These are phyloP conservation scores for Archocentrus centrarchus DNA, from an alignment of 2,113 vertebrate species.

Conservation along the genomic window DNA sequence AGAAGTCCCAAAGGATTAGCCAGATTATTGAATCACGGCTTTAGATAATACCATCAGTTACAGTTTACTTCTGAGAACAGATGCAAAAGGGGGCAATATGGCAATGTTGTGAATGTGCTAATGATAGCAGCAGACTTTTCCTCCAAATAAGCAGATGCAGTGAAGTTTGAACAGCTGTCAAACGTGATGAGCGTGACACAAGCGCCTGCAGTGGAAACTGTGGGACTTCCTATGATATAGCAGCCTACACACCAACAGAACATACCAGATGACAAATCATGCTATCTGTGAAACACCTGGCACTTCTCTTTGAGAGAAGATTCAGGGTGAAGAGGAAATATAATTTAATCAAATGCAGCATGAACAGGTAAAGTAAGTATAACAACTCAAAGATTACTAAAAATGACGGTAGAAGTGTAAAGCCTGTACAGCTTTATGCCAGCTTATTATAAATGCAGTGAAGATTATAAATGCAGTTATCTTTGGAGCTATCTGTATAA, in stretches of 20 bases:
- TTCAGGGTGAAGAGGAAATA: conserved; percentile 37
- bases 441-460: background rate
- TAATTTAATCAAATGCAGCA: conserved; percentile 36
- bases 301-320: conserved; percentile 44
- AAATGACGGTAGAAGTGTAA: conserved; percentile 5
- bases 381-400: conserved; percentile 10
- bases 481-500: background rate
- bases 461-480: background rate
- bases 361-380: conserved; percentile 21
- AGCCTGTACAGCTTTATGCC: conserved; percentile 15
- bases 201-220: conserved; percentile 70
- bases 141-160: conserved; percentile 72
- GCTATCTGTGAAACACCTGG: conserved; percentile 69
- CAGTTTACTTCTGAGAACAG: conserved; percentile 78
- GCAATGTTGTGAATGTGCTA: conserved; percentile 72
- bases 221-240: conserved; percentile 63
- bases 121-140: conserved; percentile 73
- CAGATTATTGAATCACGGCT: conserved; percentile 81
- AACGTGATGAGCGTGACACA: conserved; percentile 76
- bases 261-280: conserved; percentile 68
- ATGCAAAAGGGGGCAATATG: conserved; percentile 72
- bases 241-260: conserved; percentile 55
- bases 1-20: conserved; percentile 78
- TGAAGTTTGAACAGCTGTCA: conserved; percentile 78
- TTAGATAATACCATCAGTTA: conserved; percentile 82